Evolutionary conservation across 1,140 invertebrate species (phyloP).

Genomic region (Pseudomyrmex cubaensis): DNA sequence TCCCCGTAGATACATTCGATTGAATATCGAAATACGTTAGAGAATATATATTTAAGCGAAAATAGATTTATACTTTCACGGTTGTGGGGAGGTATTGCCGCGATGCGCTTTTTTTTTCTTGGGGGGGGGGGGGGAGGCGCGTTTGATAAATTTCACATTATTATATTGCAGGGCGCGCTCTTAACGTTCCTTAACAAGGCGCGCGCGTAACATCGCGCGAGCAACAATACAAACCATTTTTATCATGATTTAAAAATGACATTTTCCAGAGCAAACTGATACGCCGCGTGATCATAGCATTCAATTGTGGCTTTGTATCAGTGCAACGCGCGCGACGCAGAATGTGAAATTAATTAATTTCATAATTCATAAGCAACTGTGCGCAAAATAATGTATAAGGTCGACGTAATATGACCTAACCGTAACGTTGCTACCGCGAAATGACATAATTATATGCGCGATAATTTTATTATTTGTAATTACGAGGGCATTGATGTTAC

Average conservation of each 20-base stretch:
- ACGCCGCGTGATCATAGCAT: constrained; percentile 44
- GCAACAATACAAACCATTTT: constrained; percentile 42
- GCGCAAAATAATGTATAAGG: constrained; percentile 54
- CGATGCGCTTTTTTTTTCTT: constrained; percentile 15
- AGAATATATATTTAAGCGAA: constrained; percentile 36
- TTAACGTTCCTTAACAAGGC: constrained; percentile 43
- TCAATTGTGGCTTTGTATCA: constrained; percentile 62
- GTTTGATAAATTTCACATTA: constrained; percentile 36
- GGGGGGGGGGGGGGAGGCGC: too few species aligned
- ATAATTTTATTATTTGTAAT: constrained; percentile 62
- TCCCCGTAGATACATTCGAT: constrained; percentile 53
- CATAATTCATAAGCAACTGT: constrained; percentile 62
- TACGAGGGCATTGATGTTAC: constrained; percentile 25
- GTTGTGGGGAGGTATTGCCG: constrained; percentile 3
- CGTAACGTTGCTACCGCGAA: constrained; percentile 42
- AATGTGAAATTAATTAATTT: constrained; percentile 62
- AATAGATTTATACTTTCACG: constrained; percentile 35
- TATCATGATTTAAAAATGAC: constrained; percentile 54
- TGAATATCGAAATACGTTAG: constrained; percentile 62
- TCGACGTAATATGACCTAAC: constrained; percentile 56
- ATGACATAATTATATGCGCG: constrained; percentile 53
- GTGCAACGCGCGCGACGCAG: constrained; percentile 30
- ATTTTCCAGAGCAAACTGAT: constrained; percentile 46
- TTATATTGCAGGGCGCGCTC: constrained; percentile 20
- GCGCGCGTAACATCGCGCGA: not conserved